These are phyloP conservation scores for Caradrina kadenii DNA, from an alignment of 2,888 invertebrate species.

Conservation along the genomic window DNA sequence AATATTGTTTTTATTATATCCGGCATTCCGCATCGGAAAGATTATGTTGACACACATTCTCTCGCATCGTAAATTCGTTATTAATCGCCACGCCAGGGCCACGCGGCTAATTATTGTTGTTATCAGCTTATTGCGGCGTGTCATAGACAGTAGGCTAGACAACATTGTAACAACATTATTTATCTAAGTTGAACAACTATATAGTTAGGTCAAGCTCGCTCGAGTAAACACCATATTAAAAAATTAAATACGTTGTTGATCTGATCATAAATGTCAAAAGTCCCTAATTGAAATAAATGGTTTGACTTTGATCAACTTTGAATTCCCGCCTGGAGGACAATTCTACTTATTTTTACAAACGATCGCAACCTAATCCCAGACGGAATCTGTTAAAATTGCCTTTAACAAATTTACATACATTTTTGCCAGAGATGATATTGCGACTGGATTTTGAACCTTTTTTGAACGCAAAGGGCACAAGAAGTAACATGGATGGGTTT, in stretches of 20 bases:
- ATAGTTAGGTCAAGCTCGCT: slow-evolving; percentile 27
- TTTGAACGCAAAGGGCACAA: no score
- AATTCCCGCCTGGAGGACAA: no score
- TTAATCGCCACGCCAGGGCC: slow-evolving; percentile 11
- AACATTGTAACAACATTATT: slow-evolving; percentile 4
- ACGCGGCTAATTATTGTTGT: slow-evolving; percentile 40
- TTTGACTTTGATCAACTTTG: no score
- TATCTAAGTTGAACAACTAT: slow-evolving; percentile 10
- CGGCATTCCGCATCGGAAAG: slow-evolving; percentile 29
- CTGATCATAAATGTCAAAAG: not conserved
- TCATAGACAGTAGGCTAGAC: slow-evolving; percentile 5
- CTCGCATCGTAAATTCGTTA: slow-evolving; percentile 23
- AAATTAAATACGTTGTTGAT: not conserved
- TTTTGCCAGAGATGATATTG: no score
- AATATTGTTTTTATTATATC: not conserved
- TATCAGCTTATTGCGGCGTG: slow-evolving; percentile 21
- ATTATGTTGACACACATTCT: slow-evolving; percentile 54
- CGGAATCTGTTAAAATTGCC: no score
- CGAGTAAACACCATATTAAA: not conserved
- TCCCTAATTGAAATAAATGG: no score
- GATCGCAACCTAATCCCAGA: no score
- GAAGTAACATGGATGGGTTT: not conserved
- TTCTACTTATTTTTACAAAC: no score
- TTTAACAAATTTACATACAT: no score
- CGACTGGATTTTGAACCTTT: no score